These are phyloP conservation scores for Drosophila watanabei DNA, from an alignment of 1,140 invertebrate species.

Conservation along the genomic window DNA sequence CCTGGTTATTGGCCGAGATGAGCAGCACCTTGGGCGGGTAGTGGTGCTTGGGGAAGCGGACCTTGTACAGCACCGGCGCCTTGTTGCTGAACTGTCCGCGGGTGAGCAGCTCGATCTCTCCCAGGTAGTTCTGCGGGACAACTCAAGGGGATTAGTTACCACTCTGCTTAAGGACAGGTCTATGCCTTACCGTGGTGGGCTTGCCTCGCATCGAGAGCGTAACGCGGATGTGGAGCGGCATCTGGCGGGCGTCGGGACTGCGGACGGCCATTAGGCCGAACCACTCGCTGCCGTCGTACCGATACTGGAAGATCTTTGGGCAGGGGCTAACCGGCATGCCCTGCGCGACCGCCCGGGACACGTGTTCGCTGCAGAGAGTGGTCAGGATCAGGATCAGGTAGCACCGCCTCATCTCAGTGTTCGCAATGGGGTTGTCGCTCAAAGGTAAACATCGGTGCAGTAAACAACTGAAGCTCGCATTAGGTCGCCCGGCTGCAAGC, in stretches of 20 bases:
- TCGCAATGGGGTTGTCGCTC: background rate
- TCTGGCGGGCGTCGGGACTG: constrained; percentile 60
- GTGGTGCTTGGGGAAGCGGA: constrained; percentile 77
- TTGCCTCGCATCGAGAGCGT: constrained; percentile 83
- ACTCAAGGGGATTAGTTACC: background rate
- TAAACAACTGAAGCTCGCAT: background rate
- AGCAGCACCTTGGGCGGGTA: constrained; percentile 78
- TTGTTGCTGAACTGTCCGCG: constrained; percentile 67
- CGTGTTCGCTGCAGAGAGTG: constrained; percentile 58
- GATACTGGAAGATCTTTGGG: constrained; percentile 82
- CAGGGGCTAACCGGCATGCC: constrained; percentile 80
- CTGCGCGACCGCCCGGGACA: constrained; percentile 55
- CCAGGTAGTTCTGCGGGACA: constrained; percentile 67
- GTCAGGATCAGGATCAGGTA: constrained; percentile 43
- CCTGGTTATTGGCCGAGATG: constrained; percentile 73
- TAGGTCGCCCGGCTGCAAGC: background rate
- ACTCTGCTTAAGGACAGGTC: accelerated
- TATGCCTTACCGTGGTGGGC: constrained; percentile 70
- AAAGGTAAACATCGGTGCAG: constrained; percentile 11
- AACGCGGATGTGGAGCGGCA: constrained; percentile 69
- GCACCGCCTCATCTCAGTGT: constrained; percentile 43
- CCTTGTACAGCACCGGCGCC: constrained; percentile 72
- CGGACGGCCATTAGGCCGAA: constrained; percentile 75
- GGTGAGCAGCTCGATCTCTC: constrained; percentile 79
- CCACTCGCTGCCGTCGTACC: constrained; percentile 80